Conservation (phyloP, 2,797 vertebrate genomes). For the Smutsia gigantea region DNA sequence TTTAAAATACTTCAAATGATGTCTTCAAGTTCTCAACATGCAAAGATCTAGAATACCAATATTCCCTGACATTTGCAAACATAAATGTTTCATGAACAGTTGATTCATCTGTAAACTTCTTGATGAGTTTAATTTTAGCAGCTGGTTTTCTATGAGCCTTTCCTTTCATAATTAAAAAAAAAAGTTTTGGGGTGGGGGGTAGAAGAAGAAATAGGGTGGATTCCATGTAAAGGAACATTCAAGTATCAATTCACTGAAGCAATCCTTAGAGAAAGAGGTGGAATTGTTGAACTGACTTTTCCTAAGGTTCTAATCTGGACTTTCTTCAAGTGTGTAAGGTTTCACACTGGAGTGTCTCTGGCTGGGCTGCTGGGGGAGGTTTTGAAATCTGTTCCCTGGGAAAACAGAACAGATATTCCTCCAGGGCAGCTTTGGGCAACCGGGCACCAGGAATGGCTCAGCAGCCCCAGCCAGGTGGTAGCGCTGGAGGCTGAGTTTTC, state of each 20-base stretch:
- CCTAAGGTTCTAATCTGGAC: neutral
- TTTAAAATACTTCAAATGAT: slow-evolving; percentile 52
- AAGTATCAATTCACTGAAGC: neutral
- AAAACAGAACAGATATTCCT: slow-evolving; percentile 37
- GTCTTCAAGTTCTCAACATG: slow-evolving; percentile 26
- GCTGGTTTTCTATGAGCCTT: slow-evolving; percentile 31
- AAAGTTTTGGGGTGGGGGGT: neutral
- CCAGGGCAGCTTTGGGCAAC: slow-evolving; percentile 3
- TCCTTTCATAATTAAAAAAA: slow-evolving; percentile 17
- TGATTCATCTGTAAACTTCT: slow-evolving; percentile 42
- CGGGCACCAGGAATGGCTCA: neutral
- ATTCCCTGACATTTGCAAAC: slow-evolving; percentile 51
- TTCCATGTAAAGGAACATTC: neutral
- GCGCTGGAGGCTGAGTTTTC: neutral
- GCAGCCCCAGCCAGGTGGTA: neutral
- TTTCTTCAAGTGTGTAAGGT: slow-evolving; percentile 15
- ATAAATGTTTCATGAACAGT: slow-evolving; percentile 5
- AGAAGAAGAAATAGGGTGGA: slow-evolving; percentile 5
- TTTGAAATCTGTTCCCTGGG: slow-evolving; percentile 64
- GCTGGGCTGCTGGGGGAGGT: neutral
- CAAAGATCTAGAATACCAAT: neutral
- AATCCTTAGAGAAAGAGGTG: neutral
- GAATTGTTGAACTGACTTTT: neutral
- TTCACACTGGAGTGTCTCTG: neutral
- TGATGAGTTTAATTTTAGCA: slow-evolving; percentile 31